Evolutionary conservation across 2,113 vertebrate species (phyloP).

Genomic region (Scolopax mira): DNA sequence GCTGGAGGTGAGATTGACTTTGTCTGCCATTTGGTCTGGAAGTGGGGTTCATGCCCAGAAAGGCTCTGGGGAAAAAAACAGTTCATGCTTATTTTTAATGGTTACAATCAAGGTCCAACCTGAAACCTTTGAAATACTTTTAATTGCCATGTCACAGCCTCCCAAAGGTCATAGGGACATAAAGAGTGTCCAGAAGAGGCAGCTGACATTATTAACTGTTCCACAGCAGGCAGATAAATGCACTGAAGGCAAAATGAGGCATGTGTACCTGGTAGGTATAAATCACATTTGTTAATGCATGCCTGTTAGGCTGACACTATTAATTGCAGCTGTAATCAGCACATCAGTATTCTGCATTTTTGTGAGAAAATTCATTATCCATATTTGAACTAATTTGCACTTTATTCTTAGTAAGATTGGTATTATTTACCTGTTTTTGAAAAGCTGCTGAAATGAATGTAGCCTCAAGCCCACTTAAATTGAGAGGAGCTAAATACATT

Average conservation of each 20-base stretch:
- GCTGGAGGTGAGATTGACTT: background rate
- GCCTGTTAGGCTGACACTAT: background rate
- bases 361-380: background rate
- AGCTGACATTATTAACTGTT: background rate
- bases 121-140: background rate
- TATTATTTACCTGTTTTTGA: constrained; percentile 1
- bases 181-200: background rate
- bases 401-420: background rate
- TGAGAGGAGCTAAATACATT: background rate
- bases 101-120: background rate
- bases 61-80: background rate
- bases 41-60: background rate
- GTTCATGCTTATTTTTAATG: background rate
- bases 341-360: background rate
- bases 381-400: background rate
- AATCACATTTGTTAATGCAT: background rate
- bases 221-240: background rate
- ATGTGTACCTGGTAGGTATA: background rate
- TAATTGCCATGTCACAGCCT: background rate
- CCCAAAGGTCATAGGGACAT: background rate
- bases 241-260: background rate
- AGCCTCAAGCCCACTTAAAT: background rate
- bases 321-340: background rate
- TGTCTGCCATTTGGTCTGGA: background rate
- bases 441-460: background rate